Base-by-base conservation (phyloP, 1,140 invertebrate genomes). In the Telenomus remus region DNA sequence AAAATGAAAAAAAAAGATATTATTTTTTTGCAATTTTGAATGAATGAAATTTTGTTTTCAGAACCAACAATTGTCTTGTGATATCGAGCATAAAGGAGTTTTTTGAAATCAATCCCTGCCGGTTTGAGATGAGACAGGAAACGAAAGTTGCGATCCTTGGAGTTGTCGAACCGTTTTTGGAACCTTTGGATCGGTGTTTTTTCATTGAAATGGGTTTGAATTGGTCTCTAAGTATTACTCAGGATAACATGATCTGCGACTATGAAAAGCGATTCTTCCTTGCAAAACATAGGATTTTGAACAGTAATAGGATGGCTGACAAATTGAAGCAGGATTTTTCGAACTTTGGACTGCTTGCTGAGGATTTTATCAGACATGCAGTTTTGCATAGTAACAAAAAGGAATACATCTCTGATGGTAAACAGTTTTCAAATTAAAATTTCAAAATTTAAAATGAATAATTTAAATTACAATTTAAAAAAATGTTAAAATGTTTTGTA, bases 131-230 rank as follows among this genome's bases (percentile, higher is more conserved):
- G 9, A 0, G n/a, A 13, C 13, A 37, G 12, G 47, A 59, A 4
- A 12, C 61, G 14, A 76, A 76, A 48, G 14, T 13, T 13, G 1
- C 47, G 0, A 59, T 77, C 34, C 12, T 71, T 4, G 48, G 9
- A 34, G 16, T 50, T 6, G 48, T 85, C 1, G 63, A 82, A 51
- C 43, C 27, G 0, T 37, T 66, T 2, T 15, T 84, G 0, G 70
- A 83, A 34, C 84, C 85, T n/a, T 55, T 85, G 5, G 83, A 87
- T 47, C 81, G 76, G 50, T 43, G 77, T 16, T 48, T 79, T 13
- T 80, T 84, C 10, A 8, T 60, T 0, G 13, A 71, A 0, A 39
- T 69, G 0, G 71, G 72, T 46, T 35, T 57, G 1, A 39, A 54
- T 35, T 61, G 14, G 71, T 15, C 27, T 4, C 7, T 57, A 4